phyloP scores from a whole-genome alignment of 2,797 vertebrate genomes.

The Cyprinella venusta region DNA sequence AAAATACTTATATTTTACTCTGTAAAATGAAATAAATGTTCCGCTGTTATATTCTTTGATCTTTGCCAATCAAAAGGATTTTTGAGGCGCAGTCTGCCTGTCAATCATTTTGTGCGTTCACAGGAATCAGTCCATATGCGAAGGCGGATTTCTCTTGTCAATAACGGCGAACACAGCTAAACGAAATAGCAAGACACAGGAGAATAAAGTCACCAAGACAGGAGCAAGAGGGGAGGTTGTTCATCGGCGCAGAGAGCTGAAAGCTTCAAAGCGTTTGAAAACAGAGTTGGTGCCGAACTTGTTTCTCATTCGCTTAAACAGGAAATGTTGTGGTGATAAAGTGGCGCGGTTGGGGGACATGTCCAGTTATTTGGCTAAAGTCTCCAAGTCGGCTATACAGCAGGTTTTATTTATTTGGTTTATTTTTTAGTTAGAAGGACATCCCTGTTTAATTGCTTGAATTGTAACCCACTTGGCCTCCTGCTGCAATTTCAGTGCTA shows the following conservation, averaged over 20 bases:
- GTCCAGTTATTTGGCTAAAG: neutral
- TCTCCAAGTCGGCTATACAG: neutral
- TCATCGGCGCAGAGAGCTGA: neutral
- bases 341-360: neutral
- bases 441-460: neutral
- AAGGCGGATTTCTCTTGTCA: neutral
- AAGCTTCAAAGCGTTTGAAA: too few species aligned
- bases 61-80: neutral
- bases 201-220: neutral
- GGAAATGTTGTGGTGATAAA: neutral
- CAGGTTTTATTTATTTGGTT: neutral
- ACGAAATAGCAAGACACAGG: neutral
- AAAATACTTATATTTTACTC: neutral
- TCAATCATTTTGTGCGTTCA: neutral
- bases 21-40: neutral
- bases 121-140: neutral
- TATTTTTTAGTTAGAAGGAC: neutral
- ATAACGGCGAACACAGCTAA: neutral
- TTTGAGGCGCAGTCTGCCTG: neutral
- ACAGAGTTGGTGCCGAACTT: neutral
- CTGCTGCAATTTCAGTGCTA: neutral
- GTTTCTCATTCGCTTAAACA: neutral
- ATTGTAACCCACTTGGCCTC: neutral
- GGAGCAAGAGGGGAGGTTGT: neutral
- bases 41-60: neutral